Base-by-base conservation (phyloP, 2,113 vertebrate genomes). In the Thalassarche chlororhynchos region DNA sequence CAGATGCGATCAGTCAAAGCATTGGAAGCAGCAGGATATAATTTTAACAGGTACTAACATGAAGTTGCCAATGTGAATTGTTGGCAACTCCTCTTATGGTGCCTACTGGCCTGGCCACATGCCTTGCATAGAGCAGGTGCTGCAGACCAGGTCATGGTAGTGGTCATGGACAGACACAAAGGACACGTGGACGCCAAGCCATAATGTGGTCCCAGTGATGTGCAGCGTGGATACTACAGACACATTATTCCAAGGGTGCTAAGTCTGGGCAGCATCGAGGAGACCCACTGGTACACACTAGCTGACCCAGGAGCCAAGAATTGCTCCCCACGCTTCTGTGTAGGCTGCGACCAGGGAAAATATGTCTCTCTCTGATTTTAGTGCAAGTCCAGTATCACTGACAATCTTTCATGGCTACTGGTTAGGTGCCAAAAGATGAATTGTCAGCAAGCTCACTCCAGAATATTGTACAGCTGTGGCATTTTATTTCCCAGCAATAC, bases 121-220 rank as follows among this genome's bases (percentile, higher is more conserved):
- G 62, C 18, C 34, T 64, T 60, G 38, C n/a, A 40, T n/a, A 36
- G 51, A 82, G 64, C 44, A 40, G 47, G 28, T 57, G 55, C 20
- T 52, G 42, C 42, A 58, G 42, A 9, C 14, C 29, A 52, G 17
- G 15, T 46, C 28, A 31, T 17, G 24, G 31, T 8, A 20, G 15
- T 29, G 34, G 38, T 16, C n/a, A 34, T 7, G 46, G 54, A 38
- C 14, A 34, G 52, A 57, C 47, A 44, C 23, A 60, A 42, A 49
- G 65, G 34, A 38, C 31, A 17, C 0, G 5, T 51, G 76, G 34
- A 31, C 3, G 6, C 12, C 0, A 2, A 68, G 17, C 49, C 49
- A 20, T 66, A 32, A 57, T 23, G 14, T 68, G 32, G 20, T 83
- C 16, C 52, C 31, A 25, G 21, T 14, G 58, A 49, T 31, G 19